Evolutionary conservation across 53 echinoderm and acorn worm genomes (phyloP).

Genomic region (Temnopleurus reevesii): DNA sequence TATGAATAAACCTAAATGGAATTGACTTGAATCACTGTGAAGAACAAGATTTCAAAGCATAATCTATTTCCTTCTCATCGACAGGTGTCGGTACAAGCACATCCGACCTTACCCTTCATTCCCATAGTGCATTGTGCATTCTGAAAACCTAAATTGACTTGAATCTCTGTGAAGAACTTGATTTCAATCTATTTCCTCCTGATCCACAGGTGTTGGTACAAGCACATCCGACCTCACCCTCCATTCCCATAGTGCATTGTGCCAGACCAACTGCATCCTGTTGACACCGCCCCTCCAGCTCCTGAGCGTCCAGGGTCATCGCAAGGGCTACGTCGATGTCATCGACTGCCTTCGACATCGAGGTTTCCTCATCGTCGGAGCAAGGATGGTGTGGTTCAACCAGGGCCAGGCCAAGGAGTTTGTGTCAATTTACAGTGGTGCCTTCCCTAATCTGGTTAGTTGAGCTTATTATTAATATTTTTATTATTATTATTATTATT

Average conservation of each 20-base stretch:
- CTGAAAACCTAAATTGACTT: too few relatives aligned
- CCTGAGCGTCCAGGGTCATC: constrained; percentile 74
- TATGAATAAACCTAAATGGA: too few relatives aligned
- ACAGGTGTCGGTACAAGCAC: constrained; percentile 66
- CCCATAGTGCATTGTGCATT: constrained; percentile 92
- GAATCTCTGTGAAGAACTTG: too few relatives aligned
- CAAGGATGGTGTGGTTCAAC: constrained; percentile 90
- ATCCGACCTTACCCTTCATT: constrained; percentile 58
- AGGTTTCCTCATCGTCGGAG: constrained; percentile 81
- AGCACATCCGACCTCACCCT: constrained; percentile 59
- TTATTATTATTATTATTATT: too few relatives aligned
- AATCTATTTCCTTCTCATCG: too few relatives aligned
- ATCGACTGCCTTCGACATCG: constrained; percentile 75
- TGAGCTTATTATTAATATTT: neutral
- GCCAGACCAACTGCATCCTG: constrained; percentile 96
- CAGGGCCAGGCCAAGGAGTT: constrained; percentile 77
- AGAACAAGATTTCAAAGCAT: too few relatives aligned
- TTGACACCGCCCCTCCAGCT: constrained; percentile 90
- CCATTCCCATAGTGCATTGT: constrained; percentile 84
- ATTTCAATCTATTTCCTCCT: too few relatives aligned
- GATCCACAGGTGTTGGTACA: constrained; percentile 65
- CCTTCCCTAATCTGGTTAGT: constrained; percentile 75
- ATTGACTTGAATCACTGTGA: too few relatives aligned
- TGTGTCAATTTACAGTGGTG: constrained; percentile 63
- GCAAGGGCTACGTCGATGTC: constrained; percentile 90